Evolutionary conservation across 2,888 invertebrate genomes (phyloP), one percentile per base, ranked within the genome.

Genomic region (Trypoxylon attenuatum): DNA sequence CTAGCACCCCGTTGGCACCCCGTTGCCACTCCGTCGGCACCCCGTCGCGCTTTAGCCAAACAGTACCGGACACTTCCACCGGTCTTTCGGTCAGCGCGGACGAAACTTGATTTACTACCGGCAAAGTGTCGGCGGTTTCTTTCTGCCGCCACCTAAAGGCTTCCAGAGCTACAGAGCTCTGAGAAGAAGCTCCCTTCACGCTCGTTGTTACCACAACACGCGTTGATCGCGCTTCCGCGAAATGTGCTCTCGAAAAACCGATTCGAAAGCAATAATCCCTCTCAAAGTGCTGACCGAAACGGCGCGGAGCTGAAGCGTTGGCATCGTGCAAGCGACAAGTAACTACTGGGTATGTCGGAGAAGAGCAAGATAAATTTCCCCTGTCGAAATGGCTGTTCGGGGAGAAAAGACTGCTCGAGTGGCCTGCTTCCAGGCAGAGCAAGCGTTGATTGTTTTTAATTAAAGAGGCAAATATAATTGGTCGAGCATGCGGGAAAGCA

Each of bases 31-130:
- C n/a, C n/a, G n/a, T 49, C 52, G 73, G 67, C 67, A 19, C 71
- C 73, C 71, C 59, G 71, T 50, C 46, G 77, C 63, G 77, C 72
- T 70, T 65, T 65, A 67, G 66, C 75, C 64, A 75, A 77, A 76
- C 72, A 69, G 67, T 56, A 53, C 50, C 67, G 71, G 63, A 71
- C 73, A 71, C 73, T 69, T 76, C 64, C 50, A 61, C 66, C 65
- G 61, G 50, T 58, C 57, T 59, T 63, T 69, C 68, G 38, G 57
- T 46, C n/a, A 10, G 10, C 10, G 13, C 39, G 47, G 56, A 57
- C 57, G 69, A 73, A 73, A 66, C 64, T 69, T 77, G 72, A 76
- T 76, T 76, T 76, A 76, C 67, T 55, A 58, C 52, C 19, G 19
- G 46, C 51, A 39, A 56, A 54, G 52, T 50, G 50, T 54, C 55